Conservation (phyloP, 2,888 invertebrate genomes). For the Drosophila subsilvestris region DNA sequence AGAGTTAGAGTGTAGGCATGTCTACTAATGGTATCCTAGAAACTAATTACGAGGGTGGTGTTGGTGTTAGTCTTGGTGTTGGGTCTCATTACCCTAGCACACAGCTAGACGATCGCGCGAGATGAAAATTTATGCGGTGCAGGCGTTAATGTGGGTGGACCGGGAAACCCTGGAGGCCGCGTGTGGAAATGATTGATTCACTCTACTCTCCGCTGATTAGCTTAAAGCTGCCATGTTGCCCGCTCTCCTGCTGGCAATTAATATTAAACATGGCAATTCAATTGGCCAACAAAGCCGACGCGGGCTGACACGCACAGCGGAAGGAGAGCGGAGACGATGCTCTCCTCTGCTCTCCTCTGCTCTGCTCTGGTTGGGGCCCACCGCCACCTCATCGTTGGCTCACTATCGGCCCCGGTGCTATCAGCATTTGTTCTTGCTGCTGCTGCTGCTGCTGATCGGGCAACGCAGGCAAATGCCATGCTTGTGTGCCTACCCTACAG, state of each 20-base stretch:
- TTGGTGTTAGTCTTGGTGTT: constrained; percentile 53
- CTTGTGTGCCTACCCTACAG: constrained; percentile 25
- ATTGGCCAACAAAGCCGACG: constrained; percentile 33
- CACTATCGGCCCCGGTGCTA: constrained; percentile 27
- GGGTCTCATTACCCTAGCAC: constrained; percentile 25
- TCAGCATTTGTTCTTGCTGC: constrained; percentile 35
- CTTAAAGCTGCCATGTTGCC: constrained; percentile 54
- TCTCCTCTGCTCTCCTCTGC: constrained; percentile 6
- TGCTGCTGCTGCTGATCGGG: constrained; percentile 18
- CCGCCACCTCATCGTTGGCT: constrained; percentile 24
- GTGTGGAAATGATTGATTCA: constrained; percentile 81
- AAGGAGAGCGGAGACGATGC: not conserved
- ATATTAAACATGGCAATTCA: constrained; percentile 59
- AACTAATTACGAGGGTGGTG: constrained; percentile 53
- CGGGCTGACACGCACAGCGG: constrained; percentile 31
- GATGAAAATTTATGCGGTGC: constrained; percentile 23
- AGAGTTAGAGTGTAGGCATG: constrained; percentile 27
- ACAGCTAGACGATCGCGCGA: constrained; percentile 21
- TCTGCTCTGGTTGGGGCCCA: constrained; percentile 17
- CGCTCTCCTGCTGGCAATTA: constrained; percentile 45
- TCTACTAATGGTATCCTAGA: constrained; percentile 48
- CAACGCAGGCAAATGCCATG: constrained; percentile 18
- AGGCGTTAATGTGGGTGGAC: constrained; percentile 31
- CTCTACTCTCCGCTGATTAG: constrained; percentile 48
- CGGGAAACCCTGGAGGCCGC: constrained; percentile 42